Percentiles rank a stretch among this genome's conserved stretches.
phyloP scores from a whole-genome alignment of 2,888 invertebrate genomes.

The Campaea margaritaria region DNA sequence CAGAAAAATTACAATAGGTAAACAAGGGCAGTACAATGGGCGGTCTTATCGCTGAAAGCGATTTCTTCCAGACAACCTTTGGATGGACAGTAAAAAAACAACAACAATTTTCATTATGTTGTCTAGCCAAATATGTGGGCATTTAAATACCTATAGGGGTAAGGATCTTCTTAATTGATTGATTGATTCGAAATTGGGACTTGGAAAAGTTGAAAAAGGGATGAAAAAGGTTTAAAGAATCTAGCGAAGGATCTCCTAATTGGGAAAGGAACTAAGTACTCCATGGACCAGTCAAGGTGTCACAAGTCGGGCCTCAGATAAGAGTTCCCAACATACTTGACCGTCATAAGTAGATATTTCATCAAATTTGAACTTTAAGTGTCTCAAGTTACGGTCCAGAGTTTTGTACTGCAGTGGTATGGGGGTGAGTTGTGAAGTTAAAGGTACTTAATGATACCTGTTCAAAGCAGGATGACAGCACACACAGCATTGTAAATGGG shows the following conservation, averaged over 20 bases:
- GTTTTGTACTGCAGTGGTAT: neutral
- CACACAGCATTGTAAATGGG: conserved; percentile 68
- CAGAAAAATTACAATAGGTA: too few relatives aligned
- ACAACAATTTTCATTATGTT: too few relatives aligned
- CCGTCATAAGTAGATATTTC: neutral
- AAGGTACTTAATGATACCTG: conserved; percentile 73
- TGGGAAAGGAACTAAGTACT: conserved; percentile 48
- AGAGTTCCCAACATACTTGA: conserved; percentile 46
- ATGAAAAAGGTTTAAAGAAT: conserved; percentile 10
- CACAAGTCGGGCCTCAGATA: conserved; percentile 69
- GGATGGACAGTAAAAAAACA: too few relatives aligned
- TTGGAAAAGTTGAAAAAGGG: neutral
- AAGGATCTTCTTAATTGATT: too few relatives aligned
- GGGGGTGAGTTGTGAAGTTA: conserved; percentile 45
- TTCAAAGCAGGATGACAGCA: conserved; percentile 67
- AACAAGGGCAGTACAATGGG: too few relatives aligned
- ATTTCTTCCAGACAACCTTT: too few relatives aligned
- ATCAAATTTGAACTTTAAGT: conserved; percentile 40
- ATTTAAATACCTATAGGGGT: too few relatives aligned
- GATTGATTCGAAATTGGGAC: too few relatives aligned
- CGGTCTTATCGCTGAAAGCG: too few relatives aligned
- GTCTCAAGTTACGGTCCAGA: neutral
- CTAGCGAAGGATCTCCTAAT: conserved; percentile 26
- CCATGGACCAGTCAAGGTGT: conserved; percentile 63
- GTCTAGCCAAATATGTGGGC: neutral